phyloP scores from a whole-genome alignment of 2,113 vertebrate species.

The Trogon surrucura region DNA sequence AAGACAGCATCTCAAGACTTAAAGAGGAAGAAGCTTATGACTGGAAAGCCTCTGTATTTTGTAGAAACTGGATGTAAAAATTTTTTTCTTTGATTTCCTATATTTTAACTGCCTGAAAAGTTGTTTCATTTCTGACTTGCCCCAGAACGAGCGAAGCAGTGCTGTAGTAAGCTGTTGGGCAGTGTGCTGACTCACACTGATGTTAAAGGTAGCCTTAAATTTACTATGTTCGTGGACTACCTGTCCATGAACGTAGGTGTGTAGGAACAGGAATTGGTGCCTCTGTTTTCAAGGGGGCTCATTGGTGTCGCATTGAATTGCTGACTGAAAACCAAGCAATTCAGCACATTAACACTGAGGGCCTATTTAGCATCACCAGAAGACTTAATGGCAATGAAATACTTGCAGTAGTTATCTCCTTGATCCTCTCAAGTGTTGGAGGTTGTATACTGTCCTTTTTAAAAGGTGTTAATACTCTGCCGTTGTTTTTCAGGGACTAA shows the following conservation, averaged over 20 bases:
- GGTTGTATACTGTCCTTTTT: background rate
- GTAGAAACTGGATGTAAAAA: background rate
- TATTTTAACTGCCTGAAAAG: background rate
- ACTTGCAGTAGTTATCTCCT: background rate
- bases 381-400: background rate
- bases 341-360: background rate
- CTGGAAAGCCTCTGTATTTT: background rate
- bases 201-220: background rate
- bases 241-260: no score
- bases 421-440: background rate
- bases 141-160: background rate
- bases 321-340: background rate
- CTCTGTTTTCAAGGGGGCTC: background rate
- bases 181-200: background rate
- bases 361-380: background rate
- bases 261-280: background rate
- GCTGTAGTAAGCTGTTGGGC: background rate
- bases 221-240: background rate
- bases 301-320: background rate
- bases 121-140: background rate
- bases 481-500: background rate
- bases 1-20: background rate
- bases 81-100: background rate
- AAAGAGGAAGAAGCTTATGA: background rate
- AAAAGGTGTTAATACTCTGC: background rate